Base-by-base conservation (phyloP, 2,797 vertebrate genomes). In the Serranus cabrilla region DNA sequence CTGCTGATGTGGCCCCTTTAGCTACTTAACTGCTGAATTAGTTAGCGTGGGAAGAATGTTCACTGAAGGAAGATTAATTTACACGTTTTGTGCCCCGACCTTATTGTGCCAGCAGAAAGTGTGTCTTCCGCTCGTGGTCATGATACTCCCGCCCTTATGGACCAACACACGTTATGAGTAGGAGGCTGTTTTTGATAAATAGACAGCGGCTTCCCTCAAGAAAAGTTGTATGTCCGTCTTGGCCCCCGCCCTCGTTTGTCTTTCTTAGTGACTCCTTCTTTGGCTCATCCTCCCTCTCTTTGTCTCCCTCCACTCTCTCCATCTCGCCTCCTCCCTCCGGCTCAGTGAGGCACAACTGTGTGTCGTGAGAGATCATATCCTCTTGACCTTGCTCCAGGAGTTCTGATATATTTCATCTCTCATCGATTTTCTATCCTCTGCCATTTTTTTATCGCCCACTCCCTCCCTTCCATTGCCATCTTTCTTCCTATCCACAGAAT, bases 331-430 rank as follows among this genome's bases (percentile, higher is more conserved):
- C 84, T 83, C 87, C 83, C 87, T 80, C 79, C 50, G 83, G 84
- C 87, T 93, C 86, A 90, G 85, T 79, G 89, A 91, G 89, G 90
- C 89, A 88, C 89, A 89, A 87, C 87, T 84, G 71, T 61, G 89
- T 87, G 87, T 92, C 78, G 75, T 92, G 90, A 94, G 85, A 94
- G 94, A 94, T 94, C 93, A 94, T 93, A 93, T 95, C 91, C 94
- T 93, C 89, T 94, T 95, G 94, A 95, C 95, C 93, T 95, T 95
- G 94, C 94, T 95, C 89, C 91, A 92, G 89, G 91, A 92, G 73
- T 89, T 91, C 82, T 93, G 90, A 94, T 94, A 91, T 94, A 93
- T 95, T 95, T 95, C 91, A 94, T 94, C 88, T 92, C 74, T 83
- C 91, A 95, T 95, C 79, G 95, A 96, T 95, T 94, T 95, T 89